Conservation (phyloP, 2,797 vertebrate species). For the Alcedo atthis region DNA sequence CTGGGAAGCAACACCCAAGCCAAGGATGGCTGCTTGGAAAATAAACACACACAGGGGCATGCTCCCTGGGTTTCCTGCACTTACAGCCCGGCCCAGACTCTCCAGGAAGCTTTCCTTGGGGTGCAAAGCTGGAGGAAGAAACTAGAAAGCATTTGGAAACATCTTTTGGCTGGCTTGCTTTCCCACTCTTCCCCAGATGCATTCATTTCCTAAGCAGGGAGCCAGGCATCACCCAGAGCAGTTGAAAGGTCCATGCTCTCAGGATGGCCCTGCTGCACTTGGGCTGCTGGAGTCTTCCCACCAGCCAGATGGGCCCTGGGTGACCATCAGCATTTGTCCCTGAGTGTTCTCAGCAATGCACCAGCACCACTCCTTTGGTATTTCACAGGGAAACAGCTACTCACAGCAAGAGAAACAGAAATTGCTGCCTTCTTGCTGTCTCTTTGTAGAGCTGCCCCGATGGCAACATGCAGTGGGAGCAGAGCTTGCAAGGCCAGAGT, state of each 20-base stretch:
- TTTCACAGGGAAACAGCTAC: background rate
- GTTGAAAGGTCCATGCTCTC: background rate
- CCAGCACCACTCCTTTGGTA: background rate
- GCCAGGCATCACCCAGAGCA: background rate
- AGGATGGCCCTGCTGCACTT: background rate
- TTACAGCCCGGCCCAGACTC: background rate
- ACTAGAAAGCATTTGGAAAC: background rate
- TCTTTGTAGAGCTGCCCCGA: background rate
- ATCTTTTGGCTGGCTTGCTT: background rate
- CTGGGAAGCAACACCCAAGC: background rate
- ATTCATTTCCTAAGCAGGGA: background rate
- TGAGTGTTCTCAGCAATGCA: background rate
- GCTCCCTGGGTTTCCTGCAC: background rate
- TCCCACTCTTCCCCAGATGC: background rate
- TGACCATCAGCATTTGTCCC: background rate
- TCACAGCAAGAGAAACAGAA: background rate
- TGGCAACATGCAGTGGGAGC: background rate
- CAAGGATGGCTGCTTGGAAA: background rate
- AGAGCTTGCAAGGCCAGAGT: background rate
- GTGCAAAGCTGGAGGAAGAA: background rate
- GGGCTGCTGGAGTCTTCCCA: background rate
- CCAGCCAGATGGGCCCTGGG: background rate
- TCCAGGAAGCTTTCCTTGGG: background rate
- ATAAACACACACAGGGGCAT: rapidly evolving
- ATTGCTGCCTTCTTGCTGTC: background rate